These are phyloP conservation scores for Antheraea mylitta DNA, from an alignment of 1,140 invertebrate genomes.

Conservation along the genomic window DNA sequence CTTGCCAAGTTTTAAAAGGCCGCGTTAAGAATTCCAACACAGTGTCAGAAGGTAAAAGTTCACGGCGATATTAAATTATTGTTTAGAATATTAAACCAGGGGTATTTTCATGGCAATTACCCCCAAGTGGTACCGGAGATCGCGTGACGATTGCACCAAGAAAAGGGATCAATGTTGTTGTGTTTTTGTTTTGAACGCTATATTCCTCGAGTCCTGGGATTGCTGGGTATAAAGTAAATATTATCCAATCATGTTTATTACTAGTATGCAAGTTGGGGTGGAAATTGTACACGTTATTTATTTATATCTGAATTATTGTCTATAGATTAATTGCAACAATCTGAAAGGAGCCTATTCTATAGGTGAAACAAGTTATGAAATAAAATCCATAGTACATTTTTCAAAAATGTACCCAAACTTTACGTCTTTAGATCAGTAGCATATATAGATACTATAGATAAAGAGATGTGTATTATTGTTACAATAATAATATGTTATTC, in stretches of 20 bases:
- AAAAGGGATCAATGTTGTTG: conserved; percentile 51
- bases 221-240: background rate
- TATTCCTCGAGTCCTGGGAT: conserved; percentile 24
- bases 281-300: too few relatives aligned
- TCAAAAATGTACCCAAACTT: too few relatives aligned
- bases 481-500: too few relatives aligned
- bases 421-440: too few relatives aligned
- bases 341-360: too few relatives aligned
- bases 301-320: too few relatives aligned
- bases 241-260: background rate
- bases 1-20: conserved; percentile 35
- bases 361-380: too few relatives aligned
- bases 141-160: conserved; percentile 48
- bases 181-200: conserved; percentile 45
- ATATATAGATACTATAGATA: too few relatives aligned
- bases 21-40: conserved; percentile 46
- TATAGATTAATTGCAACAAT: too few relatives aligned
- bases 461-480: too few relatives aligned
- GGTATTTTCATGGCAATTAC: conserved; percentile 55
- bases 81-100: conserved; percentile 58
- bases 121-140: conserved; percentile 59
- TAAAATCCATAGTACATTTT: too few relatives aligned
- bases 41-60: conserved; percentile 57
- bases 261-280: too few relatives aligned
- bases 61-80: conserved; percentile 61